phyloP scores from a whole-genome alignment of 1,140 invertebrate species.

The Drosophila rhopaloa region DNA sequence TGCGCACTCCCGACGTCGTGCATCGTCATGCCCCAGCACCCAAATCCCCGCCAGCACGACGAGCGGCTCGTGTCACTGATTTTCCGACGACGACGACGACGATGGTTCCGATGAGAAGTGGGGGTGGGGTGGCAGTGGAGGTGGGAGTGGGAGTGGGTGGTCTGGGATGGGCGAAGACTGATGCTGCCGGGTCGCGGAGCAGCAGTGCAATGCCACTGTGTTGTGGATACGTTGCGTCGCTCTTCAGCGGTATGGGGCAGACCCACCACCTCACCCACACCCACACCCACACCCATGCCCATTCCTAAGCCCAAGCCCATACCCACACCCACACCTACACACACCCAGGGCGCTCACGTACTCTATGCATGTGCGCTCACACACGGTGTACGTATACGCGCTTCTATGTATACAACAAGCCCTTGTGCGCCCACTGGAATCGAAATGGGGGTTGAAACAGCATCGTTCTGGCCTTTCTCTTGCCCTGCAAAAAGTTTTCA shows the following conservation, averaged over 20 bases:
- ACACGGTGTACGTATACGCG: constrained; percentile 16
- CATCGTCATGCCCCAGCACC: constrained; percentile 71
- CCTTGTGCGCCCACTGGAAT: constrained; percentile 44
- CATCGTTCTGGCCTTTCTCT: constrained; percentile 36
- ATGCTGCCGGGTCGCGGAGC: constrained; percentile 20
- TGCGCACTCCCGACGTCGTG: constrained; percentile 28
- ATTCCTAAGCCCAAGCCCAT: neutral
- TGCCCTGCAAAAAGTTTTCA: constrained; percentile 79
- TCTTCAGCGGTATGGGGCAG: neutral
- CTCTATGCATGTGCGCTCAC: constrained; percentile 6
- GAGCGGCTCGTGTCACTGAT: constrained; percentile 74
- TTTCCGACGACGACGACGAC: constrained; percentile 40
- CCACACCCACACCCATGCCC: constrained; percentile 19
- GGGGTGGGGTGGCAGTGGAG: no score
- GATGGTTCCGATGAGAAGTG: no score
- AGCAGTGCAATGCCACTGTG: constrained; percentile 35
- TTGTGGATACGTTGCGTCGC: constrained; percentile 35
- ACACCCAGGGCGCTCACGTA: neutral
- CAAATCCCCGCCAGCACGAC: constrained; percentile 65
- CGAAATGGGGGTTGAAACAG: constrained; percentile 69
- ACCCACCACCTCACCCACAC: constrained; percentile 16
- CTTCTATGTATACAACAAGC: constrained; percentile 19
- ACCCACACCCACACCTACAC: constrained; percentile 27
- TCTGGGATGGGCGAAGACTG: constrained; percentile 19
- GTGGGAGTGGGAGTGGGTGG: neutral